Conservation (phyloP, 2,888 invertebrate genomes). For the Pegoplata infirma region DNA sequence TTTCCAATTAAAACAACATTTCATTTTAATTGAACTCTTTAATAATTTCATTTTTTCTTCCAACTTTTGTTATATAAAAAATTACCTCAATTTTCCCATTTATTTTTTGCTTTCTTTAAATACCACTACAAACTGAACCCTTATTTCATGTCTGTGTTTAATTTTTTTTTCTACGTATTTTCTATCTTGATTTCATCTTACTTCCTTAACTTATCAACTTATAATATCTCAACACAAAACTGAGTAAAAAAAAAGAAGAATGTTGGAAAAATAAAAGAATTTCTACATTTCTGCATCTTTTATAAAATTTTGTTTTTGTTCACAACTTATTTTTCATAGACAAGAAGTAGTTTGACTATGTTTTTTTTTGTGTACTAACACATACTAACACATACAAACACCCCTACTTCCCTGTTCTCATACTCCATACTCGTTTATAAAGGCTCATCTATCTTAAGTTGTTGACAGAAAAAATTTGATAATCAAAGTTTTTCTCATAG, state of each 20-base stretch:
- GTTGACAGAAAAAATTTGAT: conserved; percentile 61
- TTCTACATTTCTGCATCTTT: conserved; percentile 17
- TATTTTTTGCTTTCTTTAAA: background rate
- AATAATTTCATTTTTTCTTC: too few relatives aligned
- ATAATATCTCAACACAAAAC: conserved; percentile 5
- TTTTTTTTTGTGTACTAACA: too few relatives aligned
- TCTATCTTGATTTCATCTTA: too few relatives aligned
- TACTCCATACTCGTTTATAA: conserved; percentile 20
- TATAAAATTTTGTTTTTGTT: conserved; percentile 40
- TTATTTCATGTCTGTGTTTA: background rate
- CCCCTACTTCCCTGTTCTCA: too few relatives aligned
- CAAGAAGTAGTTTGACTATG: too few relatives aligned
- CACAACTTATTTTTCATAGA: conserved; percentile 13
- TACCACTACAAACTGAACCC: background rate
- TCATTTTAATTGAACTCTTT: background rate
- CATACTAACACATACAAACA: too few relatives aligned
- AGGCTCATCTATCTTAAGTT: conserved; percentile 60
- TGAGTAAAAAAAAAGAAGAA: background rate
- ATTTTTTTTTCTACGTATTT: background rate
- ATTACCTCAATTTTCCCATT: conserved; percentile 26
- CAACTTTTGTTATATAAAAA: conserved; percentile 12
- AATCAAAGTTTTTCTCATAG: conserved; percentile 60
- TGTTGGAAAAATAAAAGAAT: conserved; percentile 12
- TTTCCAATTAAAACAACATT: background rate
- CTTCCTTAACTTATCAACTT: conserved; percentile 26